Base-by-base conservation (phyloP, 1,140 invertebrate genomes). In the Conus ventricosus region DNA sequence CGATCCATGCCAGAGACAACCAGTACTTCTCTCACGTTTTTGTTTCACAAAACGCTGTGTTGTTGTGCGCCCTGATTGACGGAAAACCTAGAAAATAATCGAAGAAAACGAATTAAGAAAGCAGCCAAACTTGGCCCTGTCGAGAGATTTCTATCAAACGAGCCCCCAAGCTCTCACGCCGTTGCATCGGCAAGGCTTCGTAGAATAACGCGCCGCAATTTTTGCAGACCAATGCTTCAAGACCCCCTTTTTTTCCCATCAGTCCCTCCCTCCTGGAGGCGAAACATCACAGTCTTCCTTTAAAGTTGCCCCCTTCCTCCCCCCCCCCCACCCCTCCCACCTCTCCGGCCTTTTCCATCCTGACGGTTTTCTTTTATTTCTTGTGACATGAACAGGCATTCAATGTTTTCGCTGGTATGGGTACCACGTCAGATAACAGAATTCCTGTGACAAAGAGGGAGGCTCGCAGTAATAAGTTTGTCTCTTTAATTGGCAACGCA, bases 401-500 rank as follows among this genome's bases (percentile, higher is more conserved):
- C 67, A 71, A 71, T 71, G 67, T 71, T 71, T 71, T 71, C 67
- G 67, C 82, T 83, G 11, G 53, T 54, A 83, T 57, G 57, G 82
- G 82, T 55, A 83, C 53, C 57, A n/a, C 51, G 53, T 54, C 53
- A 15, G 67, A 8, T 25, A n/a, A 23, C 53, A 23, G 82, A 83
- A 57, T 83, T 51, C 23, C 39, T n/a, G 20, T 83, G 82, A 83
- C 55, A 85, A 60, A 63, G 60, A 23, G 20, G n/a, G 57, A 85
- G 54, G 67, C 25, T n/a, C 55, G 7, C 15, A 85, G 54, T 85
- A 85, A 85, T 63, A 85, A 85, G 84, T 57, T 85, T 85, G 55
- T 85, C 84, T 57, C 84, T 83, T 54, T 85, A 67, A 85, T 85
- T 85, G 84, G 84, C 84, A 85, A 60, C 84, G 84, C 55, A 27